A percentile compares a stretch with the other conserved stretches of the same genome.
These are phyloP conservation scores for Pelobates fuscus DNA, from an alignment of 2,113 vertebrate species.

Conservation along the genomic window DNA sequence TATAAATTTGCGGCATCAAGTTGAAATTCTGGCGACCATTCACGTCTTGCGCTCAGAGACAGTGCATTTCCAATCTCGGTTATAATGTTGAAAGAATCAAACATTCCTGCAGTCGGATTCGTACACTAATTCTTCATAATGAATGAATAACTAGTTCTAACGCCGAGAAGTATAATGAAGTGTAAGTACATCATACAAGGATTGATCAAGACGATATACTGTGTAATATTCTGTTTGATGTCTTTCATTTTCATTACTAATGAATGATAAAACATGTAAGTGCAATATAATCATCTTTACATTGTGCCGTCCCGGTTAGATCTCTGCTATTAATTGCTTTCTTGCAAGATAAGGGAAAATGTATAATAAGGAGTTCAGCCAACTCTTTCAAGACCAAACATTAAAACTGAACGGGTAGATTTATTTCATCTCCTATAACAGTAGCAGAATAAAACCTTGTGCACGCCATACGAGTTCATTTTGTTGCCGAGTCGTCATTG, in stretches of 20 bases:
- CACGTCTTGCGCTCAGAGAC: too few relatives aligned
- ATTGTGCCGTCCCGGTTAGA: conserved; percentile 26
- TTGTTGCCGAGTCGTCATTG: too few relatives aligned
- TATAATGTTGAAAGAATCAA: background rate
- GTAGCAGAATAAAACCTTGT: too few relatives aligned
- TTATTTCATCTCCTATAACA: too few relatives aligned
- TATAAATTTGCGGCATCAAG: too few relatives aligned
- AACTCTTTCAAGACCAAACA: background rate
- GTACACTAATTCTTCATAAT: conserved; percentile 17
- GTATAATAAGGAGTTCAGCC: conserved; percentile 12
- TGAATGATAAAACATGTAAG: conserved; percentile 48
- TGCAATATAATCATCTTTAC: conserved; percentile 46
- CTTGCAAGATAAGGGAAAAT: conserved; percentile 8
- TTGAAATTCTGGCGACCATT: too few relatives aligned
- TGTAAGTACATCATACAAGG: conserved; percentile 43
- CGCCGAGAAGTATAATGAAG: conserved; percentile 24
- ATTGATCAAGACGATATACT: conserved; percentile 41
- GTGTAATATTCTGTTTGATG: conserved; percentile 44
- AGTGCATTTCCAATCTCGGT: background rate
- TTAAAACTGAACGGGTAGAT: background rate
- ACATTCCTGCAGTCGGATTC: background rate
- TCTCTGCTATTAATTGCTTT: conserved; percentile 19
- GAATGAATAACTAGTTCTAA: conserved; percentile 28
- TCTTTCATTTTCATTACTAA: conserved; percentile 46
- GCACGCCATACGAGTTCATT: too few relatives aligned